Percentiles rank a stretch among this genome's conserved stretches.
Conservation (phyloP, 2,113 vertebrate genomes). For the Hepsetus odoe region DNA sequence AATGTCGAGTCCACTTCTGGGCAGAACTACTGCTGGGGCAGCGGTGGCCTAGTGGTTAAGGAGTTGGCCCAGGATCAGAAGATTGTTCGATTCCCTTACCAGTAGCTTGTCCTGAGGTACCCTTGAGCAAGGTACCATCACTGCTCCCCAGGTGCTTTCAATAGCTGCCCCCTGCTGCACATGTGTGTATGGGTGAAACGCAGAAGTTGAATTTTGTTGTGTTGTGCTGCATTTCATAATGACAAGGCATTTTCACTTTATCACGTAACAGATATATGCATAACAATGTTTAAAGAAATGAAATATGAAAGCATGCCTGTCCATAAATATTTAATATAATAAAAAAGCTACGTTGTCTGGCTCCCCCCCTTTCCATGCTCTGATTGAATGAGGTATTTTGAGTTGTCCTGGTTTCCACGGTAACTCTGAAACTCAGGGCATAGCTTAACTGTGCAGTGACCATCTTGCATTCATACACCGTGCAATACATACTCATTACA, state of each 20-base stretch:
- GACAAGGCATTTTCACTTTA: background rate
- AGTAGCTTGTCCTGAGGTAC: no score
- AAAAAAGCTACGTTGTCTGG: background rate
- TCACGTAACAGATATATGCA: background rate
- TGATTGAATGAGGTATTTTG: conserved; percentile 31
- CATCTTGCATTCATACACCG: background rate
- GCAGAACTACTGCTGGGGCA: background rate
- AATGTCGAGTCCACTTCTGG: background rate
- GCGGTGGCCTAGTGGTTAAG: no score
- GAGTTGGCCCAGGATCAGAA: no score
- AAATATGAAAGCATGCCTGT: background rate
- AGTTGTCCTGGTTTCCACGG: conserved; percentile 38
- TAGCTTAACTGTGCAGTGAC: conserved; percentile 21
- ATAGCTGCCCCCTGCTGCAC: no score
- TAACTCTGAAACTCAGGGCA: conserved; percentile 11
- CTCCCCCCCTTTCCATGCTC: background rate
- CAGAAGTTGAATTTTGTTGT: no score
- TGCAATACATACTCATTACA: background rate
- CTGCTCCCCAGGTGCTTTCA: no score
- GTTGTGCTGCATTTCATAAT: no score
- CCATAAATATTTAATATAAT: background rate
- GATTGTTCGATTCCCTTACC: no score
- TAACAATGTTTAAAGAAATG: background rate
- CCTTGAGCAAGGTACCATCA: no score
- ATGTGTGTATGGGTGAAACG: no score